Base-by-base conservation (phyloP, 2,113 vertebrate genomes). In the Artemisiospiza belli region DNA sequence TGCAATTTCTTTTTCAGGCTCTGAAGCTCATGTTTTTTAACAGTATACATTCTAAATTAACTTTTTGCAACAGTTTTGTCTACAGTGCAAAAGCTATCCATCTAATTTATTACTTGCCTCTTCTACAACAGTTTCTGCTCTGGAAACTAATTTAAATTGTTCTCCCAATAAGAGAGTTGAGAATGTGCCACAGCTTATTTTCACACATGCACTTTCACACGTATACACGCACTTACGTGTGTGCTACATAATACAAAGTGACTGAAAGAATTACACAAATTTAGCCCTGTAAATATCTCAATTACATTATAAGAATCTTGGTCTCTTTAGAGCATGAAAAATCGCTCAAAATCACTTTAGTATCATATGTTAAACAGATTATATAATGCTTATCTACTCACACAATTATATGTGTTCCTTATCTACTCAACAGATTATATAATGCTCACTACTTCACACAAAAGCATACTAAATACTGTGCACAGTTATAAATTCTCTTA, bases 21-120 rank as follows among this genome's bases (percentile, higher is more conserved):
- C 73, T 75, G 63, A 75, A 94, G 83, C 52, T 90, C 24, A 37
- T 43, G 8, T 79, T 63, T 63, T 44, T 4, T 39, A 95, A 83
- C 11, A 93, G 61, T 18, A 39, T 94, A 92, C 39, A 91, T 77
- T 94, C 49, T 85, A 95, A 87, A 83, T 83, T 87, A 94, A 37
- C 23, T 95, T 96, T 96, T 82, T 87, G 22, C 39, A 23, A 87
- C 55, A 90, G 70, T 92, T 96, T 94, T 94, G 58, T 74, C 35
- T 95, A 46, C 55, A 90, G 57, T 83, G 25, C 37, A 91, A 95
- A 90, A 84, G 30, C 67, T 79, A 94, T 41, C 74, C 86, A 86
- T 89, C 47, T 91, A 66, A 94, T 95, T 94, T 90, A 90, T 95
- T 97, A 83, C 94, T 95, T 67, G 76, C 28, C 67, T 95, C 44